Evolutionary conservation across 2,797 vertebrate genomes (phyloP).

Genomic region (Argya squamiceps): DNA sequence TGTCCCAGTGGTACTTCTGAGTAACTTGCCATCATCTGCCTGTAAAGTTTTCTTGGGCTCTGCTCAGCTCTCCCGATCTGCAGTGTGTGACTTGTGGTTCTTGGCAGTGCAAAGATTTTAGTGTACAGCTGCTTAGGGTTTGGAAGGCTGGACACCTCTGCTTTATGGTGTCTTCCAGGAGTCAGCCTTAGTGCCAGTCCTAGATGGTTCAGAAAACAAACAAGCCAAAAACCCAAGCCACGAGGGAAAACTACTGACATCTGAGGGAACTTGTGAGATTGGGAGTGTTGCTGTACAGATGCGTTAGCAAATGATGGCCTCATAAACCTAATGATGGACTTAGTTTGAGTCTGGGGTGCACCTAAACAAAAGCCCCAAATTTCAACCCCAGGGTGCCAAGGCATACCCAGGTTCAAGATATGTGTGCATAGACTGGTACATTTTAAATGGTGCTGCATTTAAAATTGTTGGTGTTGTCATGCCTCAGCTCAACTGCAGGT

Average conservation of each 20-base stretch:
- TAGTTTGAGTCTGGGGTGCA: neutral
- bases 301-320: neutral
- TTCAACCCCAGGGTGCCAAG: neutral
- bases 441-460: neutral
- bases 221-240: neutral
- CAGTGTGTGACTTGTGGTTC: slow-evolving; percentile 8
- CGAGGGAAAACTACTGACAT: neutral
- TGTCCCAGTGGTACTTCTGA: neutral
- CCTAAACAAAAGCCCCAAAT: neutral
- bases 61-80: neutral
- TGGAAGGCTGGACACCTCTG: neutral
- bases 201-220: slow-evolving; percentile 14
- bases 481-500: neutral
- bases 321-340: neutral
- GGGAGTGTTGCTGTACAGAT: neutral
- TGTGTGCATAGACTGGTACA: accelerated
- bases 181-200: slow-evolving; percentile 37
- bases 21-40: neutral
- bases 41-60: neutral
- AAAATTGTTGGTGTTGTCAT: neutral
- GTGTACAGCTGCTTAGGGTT: slow-evolving; percentile 17
- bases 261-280: neutral
- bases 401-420: neutral
- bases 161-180: slow-evolving; percentile 27
- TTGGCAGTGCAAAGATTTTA: neutral